phyloP scores from a whole-genome alignment of 2,888 invertebrate genomes.

The Orchesellides sinensis region DNA sequence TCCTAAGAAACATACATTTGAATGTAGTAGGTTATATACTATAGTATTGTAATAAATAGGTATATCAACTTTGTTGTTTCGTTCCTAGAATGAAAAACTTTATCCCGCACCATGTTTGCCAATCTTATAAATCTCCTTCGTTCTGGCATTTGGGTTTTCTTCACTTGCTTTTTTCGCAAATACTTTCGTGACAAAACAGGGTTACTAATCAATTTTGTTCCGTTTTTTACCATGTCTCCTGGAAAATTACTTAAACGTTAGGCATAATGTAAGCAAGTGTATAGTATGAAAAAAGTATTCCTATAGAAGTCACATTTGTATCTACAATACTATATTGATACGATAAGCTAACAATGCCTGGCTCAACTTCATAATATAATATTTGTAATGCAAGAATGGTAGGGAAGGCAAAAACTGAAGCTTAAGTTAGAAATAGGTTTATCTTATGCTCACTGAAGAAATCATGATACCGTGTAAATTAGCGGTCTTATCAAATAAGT shows the following conservation, averaged over 20 bases:
- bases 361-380: too few species aligned
- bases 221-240: not conserved
- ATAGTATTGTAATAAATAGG: not conserved
- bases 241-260: not conserved
- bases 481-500: too few species aligned
- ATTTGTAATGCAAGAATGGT: too few species aligned
- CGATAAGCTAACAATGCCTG: too few species aligned
- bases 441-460: too few species aligned
- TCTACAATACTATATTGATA: too few species aligned
- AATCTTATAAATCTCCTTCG: constrained; percentile 19
- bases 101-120: not conserved
- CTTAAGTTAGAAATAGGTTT: too few species aligned
- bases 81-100: constrained; percentile 8
- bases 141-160: not conserved
- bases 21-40: not conserved
- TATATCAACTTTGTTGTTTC: constrained; percentile 12
- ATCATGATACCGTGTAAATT: too few species aligned
- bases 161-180: not conserved
- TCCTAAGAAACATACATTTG: not conserved
- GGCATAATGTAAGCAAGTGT: not conserved
- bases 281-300: constrained; percentile 12
- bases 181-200: too few species aligned
- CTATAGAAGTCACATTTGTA: too few species aligned
- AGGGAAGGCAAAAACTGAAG: too few species aligned
- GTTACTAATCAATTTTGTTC: not conserved